A percentile compares a stretch with the other conserved stretches of the same genome.
Conservation (phyloP, 2,888 invertebrate genomes). For the Andrena haemorrhoa region DNA sequence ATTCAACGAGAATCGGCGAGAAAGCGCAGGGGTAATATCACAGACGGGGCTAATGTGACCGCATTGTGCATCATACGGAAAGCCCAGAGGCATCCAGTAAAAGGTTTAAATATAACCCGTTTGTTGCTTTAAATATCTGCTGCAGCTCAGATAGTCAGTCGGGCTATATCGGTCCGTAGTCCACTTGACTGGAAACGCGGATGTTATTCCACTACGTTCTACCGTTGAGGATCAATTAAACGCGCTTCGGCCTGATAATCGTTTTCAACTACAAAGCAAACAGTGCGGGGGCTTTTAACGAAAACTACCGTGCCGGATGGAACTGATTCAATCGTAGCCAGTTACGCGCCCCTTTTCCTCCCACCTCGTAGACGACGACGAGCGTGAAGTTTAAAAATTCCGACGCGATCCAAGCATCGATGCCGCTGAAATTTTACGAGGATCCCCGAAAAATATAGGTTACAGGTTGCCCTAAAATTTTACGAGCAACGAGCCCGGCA, state of each 20-base stretch:
- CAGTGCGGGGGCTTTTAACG: neutral
- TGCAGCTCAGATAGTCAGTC: conserved; percentile 49
- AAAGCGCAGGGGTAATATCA: conserved; percentile 19
- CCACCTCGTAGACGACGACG: neutral
- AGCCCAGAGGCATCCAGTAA: conserved; percentile 45
- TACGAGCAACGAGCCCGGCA: conserved; percentile 23
- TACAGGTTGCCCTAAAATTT: conserved; percentile 27
- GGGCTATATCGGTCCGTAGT: conserved; percentile 56
- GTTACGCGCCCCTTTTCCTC: neutral
- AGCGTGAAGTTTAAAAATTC: conserved; percentile 4
- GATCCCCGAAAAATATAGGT: conserved; percentile 11
- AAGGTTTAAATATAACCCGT: conserved; percentile 65
- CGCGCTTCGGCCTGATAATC: conserved; percentile 2
- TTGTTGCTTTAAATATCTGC: conserved; percentile 62
- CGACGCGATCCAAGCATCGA: conserved; percentile 6
- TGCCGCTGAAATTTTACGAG: conserved; percentile 30
- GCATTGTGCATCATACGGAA: conserved; percentile 59
- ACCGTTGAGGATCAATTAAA: conserved; percentile 41
- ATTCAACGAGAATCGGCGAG: neutral
- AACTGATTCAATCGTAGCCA: neutral
- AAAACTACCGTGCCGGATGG: neutral
- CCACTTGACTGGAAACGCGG: conserved; percentile 56
- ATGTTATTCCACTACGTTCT: conserved; percentile 59
- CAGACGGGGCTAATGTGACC: conserved; percentile 45
- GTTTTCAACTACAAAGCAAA: neutral